phyloP scores from a whole-genome alignment of 2,888 invertebrate genomes.

The Acrobasis suavella region DNA sequence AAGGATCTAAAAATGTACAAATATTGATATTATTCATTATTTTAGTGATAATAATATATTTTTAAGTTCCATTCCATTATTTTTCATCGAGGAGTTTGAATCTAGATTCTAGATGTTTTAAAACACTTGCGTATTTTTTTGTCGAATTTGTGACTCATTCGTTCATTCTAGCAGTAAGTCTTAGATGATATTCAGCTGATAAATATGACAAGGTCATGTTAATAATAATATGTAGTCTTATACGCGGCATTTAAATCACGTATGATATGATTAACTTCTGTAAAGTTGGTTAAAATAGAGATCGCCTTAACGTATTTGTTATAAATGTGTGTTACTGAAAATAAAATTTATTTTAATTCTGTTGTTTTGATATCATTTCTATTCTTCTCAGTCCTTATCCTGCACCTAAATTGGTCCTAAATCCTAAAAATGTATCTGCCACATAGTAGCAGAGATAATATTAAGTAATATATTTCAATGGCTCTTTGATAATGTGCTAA shows the following conservation, averaged over 20 bases:
- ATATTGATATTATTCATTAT: slow-evolving; percentile 15
- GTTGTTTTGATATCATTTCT: slow-evolving; percentile 22
- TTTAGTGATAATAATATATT: not conserved
- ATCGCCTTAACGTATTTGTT: slow-evolving; percentile 20
- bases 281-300: slow-evolving; percentile 10
- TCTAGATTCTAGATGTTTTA: not conserved
- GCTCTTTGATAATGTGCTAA: too few relatives aligned
- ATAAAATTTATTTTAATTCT: slow-evolving; percentile 26
- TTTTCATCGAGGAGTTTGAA: slow-evolving; percentile 5
- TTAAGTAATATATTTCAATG: too few relatives aligned
- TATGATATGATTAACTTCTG: not conserved
- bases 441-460: too few relatives aligned
- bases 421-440: too few relatives aligned
- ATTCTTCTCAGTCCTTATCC: not conserved
- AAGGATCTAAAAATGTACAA: slow-evolving; percentile 19
- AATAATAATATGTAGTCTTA: slow-evolving; percentile 3
- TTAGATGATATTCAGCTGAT: not conserved
- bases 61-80: slow-evolving; percentile 4
- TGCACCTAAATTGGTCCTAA: not conserved
- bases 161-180: slow-evolving; percentile 1
- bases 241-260: slow-evolving; percentile 3
- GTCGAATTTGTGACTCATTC: not conserved
- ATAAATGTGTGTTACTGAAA: slow-evolving; percentile 19
- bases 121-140: not conserved
- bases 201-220: slow-evolving; percentile 24